Evolutionary conservation across 2,113 vertebrate species (phyloP).

Genomic region (Mugil cephalus): DNA sequence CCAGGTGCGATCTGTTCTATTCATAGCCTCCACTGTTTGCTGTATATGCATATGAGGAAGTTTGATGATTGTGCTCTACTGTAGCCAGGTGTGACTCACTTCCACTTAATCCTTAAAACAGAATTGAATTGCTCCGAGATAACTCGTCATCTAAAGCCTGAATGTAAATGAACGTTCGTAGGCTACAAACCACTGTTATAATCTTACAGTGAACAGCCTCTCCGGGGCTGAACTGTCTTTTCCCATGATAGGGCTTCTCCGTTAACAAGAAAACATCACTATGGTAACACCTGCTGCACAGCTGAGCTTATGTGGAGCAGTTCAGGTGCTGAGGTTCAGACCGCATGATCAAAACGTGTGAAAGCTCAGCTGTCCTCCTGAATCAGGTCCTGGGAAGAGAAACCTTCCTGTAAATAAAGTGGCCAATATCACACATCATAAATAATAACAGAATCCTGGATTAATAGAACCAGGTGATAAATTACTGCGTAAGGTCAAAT

Average conservation of each 20-base stretch:
- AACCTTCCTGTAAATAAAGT: too few relatives aligned
- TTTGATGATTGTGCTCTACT: constrained; percentile 4
- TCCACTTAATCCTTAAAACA: not conserved
- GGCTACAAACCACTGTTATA: constrained; percentile 1
- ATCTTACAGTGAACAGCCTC: not conserved
- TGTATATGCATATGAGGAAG: not conserved
- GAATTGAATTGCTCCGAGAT: not conserved
- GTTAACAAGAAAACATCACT: constrained; percentile 15
- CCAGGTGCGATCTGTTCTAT: constrained; percentile 27
- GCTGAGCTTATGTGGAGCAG: not conserved
- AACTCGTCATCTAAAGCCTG: too few relatives aligned
- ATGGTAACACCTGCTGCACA: constrained; percentile 27
- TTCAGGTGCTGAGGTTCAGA: not conserved
- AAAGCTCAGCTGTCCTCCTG: not conserved
- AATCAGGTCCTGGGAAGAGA: too few relatives aligned
- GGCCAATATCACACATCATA: not conserved
- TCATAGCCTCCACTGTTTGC: not conserved
- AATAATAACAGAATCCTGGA: not conserved
- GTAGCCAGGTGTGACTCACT: constrained; percentile 7
- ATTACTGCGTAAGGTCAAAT: not conserved
- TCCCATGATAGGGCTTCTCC: not conserved
- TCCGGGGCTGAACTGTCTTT: not conserved
- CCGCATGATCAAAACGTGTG: not conserved
- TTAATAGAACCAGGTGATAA: not conserved
- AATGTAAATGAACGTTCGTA: not conserved